Base-by-base conservation (phyloP, 2,888 invertebrate genomes). In the Nebria salina region DNA sequence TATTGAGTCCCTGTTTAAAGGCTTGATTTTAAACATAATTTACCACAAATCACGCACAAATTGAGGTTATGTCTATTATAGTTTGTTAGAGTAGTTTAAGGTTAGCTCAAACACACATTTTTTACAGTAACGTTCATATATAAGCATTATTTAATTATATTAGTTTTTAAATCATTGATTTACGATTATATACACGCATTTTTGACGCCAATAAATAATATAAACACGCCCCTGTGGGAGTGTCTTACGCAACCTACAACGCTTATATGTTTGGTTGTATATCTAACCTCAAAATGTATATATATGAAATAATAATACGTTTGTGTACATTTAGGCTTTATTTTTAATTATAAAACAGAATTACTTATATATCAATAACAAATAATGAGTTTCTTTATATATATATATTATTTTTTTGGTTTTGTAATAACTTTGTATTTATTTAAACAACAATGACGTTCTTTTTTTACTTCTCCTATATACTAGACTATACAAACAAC, bases 1-100 rank as follows among this genome's bases (percentile, higher is more conserved):
- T 6, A 90, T 89, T 4, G 89, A 88, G 83, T 91, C 91, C 80
- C 91, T 89, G 87, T 92, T 93, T 83, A 93, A 87, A 9, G 93
- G 92, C 83, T 90, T 89, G 79, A 93, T 90, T 89, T 91, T 90
- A 79, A 89, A 85, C 89, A 89, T 89, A 82, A 82, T 85, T 74
- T 75, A 4, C 2, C 43, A 8, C 6, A 43, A 8, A 9, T 43
- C 6, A 43, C 43, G 1, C 43, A 8, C 9, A 6, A 43, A 43
- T 43, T 43, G 43, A 8, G 43, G 9, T 43, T 43, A 43, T 43
- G 0, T 8, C 9, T 9, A 43, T 43, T 43, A 43, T 43, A 43
- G 9, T 43, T 6, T 43, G 20, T 20, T 20, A 20, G 20, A 20
- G 20, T 20, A 20, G 0, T 20, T 20, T 20, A 20, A 20, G 20